These are phyloP conservation scores for Thera britannica DNA, from an alignment of 2,888 invertebrate species.

Conservation along the genomic window DNA sequence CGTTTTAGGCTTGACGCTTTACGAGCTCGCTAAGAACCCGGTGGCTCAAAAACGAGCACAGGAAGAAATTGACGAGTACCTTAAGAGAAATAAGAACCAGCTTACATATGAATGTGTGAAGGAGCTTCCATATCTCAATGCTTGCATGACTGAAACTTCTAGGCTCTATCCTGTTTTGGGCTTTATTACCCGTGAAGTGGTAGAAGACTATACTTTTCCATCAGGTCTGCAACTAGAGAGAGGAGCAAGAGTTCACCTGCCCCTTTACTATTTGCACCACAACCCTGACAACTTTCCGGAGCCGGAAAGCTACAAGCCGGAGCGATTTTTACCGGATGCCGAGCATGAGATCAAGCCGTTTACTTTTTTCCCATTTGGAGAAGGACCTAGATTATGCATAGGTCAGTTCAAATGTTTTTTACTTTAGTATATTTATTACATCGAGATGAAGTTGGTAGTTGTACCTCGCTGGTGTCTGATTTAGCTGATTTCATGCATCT, in stretches of 20 bases:
- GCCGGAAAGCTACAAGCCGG: slow-evolving; percentile 57
- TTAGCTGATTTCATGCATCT: too few relatives aligned
- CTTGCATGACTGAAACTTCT: slow-evolving; percentile 55
- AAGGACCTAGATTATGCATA: slow-evolving; percentile 61
- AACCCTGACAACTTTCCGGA: slow-evolving; percentile 56
- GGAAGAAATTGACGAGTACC: slow-evolving; percentile 56
- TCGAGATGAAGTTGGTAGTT: too few relatives aligned
- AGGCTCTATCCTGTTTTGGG: slow-evolving; percentile 57
- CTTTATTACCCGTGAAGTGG: slow-evolving; percentile 51
- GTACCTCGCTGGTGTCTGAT: too few relatives aligned
- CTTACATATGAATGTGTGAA: slow-evolving; percentile 54
- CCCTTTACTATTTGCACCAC: slow-evolving; percentile 56
- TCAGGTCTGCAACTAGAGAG: slow-evolving; percentile 55
- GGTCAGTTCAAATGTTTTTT: slow-evolving; percentile 47
- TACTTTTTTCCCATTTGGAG: slow-evolving; percentile 61
- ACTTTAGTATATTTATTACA: slow-evolving; percentile 12
- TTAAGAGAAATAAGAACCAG: slow-evolving; percentile 44
- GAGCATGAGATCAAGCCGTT: slow-evolving; percentile 51
- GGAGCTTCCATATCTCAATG: slow-evolving; percentile 56
- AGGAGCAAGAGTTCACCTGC: slow-evolving; percentile 56
- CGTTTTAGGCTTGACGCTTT: slow-evolving; percentile 52
- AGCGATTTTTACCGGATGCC: slow-evolving; percentile 55
- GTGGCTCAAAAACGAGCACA: slow-evolving; percentile 49
- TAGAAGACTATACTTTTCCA: slow-evolving; percentile 59
- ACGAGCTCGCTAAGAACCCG: slow-evolving; percentile 56